phyloP scores from a whole-genome alignment of 2,888 invertebrate species.

The Nineta flava region DNA sequence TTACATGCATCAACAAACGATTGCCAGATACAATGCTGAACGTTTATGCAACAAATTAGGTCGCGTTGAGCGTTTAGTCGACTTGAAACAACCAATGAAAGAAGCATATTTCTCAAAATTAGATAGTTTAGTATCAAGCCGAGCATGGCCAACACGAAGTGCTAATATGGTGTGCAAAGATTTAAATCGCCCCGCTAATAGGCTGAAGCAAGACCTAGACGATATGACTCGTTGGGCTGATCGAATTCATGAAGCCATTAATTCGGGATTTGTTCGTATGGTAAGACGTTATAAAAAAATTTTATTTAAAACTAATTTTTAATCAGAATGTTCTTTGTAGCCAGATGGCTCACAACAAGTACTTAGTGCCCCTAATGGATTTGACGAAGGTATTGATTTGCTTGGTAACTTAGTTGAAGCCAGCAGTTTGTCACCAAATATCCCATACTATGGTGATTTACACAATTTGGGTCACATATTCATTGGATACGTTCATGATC shows the following conservation, averaged over 20 bases:
- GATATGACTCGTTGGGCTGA: conserved; percentile 62
- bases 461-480: conserved; percentile 74
- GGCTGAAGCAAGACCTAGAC: conserved; percentile 47
- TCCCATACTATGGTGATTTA: conserved; percentile 56
- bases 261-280: conserved; percentile 39
- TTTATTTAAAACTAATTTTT: no score
- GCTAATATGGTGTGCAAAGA: conserved; percentile 38
- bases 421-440: conserved; percentile 49
- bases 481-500: conserved; percentile 64
- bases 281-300: conserved; percentile 28
- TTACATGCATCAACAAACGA: conserved; percentile 60
- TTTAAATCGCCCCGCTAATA: conserved; percentile 49
- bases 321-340: conserved; percentile 23
- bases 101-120: conserved; percentile 78
- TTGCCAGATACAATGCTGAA: conserved; percentile 57
- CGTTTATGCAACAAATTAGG: conserved; percentile 54
- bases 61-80: conserved; percentile 42
- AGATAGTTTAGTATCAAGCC: conserved; percentile 58
- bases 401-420: conserved; percentile 70
- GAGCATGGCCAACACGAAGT: conserved; percentile 59
- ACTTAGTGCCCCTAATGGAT: conserved; percentile 42
- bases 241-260: conserved; percentile 53
- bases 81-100: conserved; percentile 49
- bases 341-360: conserved; percentile 36
- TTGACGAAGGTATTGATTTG: conserved; percentile 52